Base-by-base conservation (phyloP, 23 tunicate species). In the Halocynthia roretzi region DNA sequence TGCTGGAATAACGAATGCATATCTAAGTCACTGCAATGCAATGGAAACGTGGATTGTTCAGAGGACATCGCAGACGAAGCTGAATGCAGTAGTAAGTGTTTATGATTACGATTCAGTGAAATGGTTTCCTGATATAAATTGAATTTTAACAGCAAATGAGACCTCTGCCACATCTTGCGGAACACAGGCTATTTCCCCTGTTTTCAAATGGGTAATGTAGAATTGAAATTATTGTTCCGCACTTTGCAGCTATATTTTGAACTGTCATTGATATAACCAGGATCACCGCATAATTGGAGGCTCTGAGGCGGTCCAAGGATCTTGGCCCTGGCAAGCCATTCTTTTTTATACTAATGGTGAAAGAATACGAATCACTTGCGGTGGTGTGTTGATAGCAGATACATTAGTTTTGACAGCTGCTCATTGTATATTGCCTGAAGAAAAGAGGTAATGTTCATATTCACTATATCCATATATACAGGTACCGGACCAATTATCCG, bases 321-420 rank as follows among this genome's bases (percentile, higher is more conserved):
- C 77, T 8, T 72, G 77, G 77, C 77, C 77, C 6, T 72, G 77
- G 77, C 77, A 72, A 51, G 77, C 61, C 7, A 14, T 72, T 60
- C 17, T 60, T 60, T 31, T 31, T 31, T 31, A 31, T 31, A 31
- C 4, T 31, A 31, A 1, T 31, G 44, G 4, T 4, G 4, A 4
- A 31, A 4, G 44, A 31, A 31, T 4, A 31, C 44, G 44, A 31
- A 31, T 31, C 44, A 31, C 44, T 31, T 31, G 44, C 44, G 44
- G 44, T 31, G 44, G 44, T 31, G 44, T 31, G 44, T 31, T 31
- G 44, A 31, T 31, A 31, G 44, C 44, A 4, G 44, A 31, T 31
- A 31, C 44, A 31, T 31, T 31, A 31, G 44, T 31, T 31, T 31
- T 31, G 44, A 31, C 44, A 31, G 44, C 44, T 31, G 44, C 44